Percentiles rank a stretch among this genome's conserved stretches.
Evolutionary conservation across 35 echinoderm and acorn worm genomes (phyloP).

Genomic region (Apostichopus parvimensis): DNA sequence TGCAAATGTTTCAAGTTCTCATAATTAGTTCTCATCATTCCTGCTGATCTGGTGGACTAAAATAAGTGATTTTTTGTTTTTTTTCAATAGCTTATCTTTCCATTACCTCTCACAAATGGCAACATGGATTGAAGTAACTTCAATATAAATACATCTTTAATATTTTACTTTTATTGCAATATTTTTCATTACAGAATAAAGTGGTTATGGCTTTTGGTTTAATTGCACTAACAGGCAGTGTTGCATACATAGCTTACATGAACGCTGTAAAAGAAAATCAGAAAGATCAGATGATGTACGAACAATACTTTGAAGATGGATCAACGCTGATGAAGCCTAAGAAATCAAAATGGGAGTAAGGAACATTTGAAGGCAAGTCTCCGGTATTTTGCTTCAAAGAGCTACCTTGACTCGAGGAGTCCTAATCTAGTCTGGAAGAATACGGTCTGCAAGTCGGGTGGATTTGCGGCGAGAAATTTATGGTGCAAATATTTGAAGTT

Average conservation of each 20-base stretch:
- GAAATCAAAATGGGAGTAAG: conserved; percentile 93
- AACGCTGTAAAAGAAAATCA: conserved; percentile 91
- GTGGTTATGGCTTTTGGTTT: conserved; percentile 89
- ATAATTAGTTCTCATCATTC: too few relatives aligned
- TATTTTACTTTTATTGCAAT: neutral
- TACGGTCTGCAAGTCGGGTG: too few relatives aligned
- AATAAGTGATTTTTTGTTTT: too few relatives aligned
- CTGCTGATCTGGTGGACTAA: too few relatives aligned
- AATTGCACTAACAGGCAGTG: conserved; percentile 79
- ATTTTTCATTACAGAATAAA: conserved; percentile 76
- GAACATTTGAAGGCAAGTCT: neutral
- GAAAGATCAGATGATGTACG: conserved; percentile 78
- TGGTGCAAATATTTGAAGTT: too few relatives aligned
- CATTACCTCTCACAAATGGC: neutral
- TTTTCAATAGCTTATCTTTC: neutral
- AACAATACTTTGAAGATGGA: conserved; percentile 78
- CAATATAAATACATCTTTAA: neutral
- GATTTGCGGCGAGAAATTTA: too few relatives aligned
- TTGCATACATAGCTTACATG: conserved; percentile 83
- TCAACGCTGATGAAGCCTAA: conserved; percentile 61
- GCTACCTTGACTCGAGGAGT: too few relatives aligned
- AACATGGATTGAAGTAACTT: neutral
- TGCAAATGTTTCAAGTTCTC: too few relatives aligned
- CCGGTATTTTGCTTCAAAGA: too few relatives aligned
- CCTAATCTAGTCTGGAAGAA: too few relatives aligned